Conservation (phyloP, 2,888 invertebrate genomes). For the Heliconius aoede region DNA sequence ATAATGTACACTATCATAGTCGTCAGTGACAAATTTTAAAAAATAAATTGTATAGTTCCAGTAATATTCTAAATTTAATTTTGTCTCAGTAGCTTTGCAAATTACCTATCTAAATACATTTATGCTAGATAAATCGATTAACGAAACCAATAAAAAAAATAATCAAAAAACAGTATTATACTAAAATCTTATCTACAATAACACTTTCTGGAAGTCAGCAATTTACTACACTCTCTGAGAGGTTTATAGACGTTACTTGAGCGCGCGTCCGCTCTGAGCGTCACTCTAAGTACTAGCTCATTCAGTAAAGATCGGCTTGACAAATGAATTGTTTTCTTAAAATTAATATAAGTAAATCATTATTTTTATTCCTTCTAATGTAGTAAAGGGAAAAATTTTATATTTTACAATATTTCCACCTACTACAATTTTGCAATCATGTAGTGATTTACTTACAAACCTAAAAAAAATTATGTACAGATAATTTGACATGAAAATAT, state of each 20-base stretch:
- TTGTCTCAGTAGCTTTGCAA: neutral
- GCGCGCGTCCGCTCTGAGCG: slow-evolving; percentile 33
- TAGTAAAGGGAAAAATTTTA: neutral
- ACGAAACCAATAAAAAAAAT: neutral
- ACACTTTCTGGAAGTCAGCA: slow-evolving; percentile 36
- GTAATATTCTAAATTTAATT: neutral
- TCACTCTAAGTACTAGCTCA: slow-evolving; percentile 37
- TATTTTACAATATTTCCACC: too few relatives aligned
- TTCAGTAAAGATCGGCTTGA: slow-evolving; percentile 12
- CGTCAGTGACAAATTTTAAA: neutral
- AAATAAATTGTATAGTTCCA: neutral
- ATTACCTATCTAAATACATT: neutral
- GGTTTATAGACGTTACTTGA: slow-evolving; percentile 38
- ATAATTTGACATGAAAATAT: too few relatives aligned
- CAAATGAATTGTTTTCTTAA: slow-evolving; percentile 16
- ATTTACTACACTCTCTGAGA: slow-evolving; percentile 41
- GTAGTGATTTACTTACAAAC: too few relatives aligned
- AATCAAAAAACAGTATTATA: neutral
- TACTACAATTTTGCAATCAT: too few relatives aligned
- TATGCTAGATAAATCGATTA: neutral
- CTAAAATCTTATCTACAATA: slow-evolving; percentile 20
- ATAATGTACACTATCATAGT: neutral
- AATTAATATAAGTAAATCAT: neutral
- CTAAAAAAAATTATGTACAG: too few relatives aligned
- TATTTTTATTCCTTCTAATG: neutral